phyloP scores from a whole-genome alignment of 1,140 invertebrate genomes.

The Trypoxylus dichotomus region DNA sequence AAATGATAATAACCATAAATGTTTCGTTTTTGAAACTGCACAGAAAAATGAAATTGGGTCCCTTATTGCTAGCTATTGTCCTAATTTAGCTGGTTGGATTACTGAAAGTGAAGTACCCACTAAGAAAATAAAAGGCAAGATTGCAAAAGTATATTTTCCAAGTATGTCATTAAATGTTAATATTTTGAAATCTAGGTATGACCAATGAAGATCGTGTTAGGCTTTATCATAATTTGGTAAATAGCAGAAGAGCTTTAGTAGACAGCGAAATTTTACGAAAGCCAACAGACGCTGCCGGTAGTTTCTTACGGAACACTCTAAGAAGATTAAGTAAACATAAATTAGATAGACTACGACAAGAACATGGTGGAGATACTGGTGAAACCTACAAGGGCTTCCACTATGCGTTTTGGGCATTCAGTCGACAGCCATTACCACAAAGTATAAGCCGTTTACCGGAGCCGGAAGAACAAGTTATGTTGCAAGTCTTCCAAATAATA shows the following conservation, averaged over 20 bases:
- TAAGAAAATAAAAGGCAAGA: constrained; percentile 57
- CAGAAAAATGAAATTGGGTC: constrained; percentile 91
- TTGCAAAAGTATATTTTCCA: constrained; percentile 28
- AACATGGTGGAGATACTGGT: constrained; percentile 74
- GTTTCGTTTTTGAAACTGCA: constrained; percentile 90
- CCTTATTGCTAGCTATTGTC: constrained; percentile 89
- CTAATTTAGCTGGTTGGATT: constrained; percentile 81
- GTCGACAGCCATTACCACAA: constrained; percentile 75
- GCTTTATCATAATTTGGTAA: constrained; percentile 78
- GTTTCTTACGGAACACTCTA: constrained; percentile 85
- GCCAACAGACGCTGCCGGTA: constrained; percentile 74
- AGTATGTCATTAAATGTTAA: constrained; percentile 31
- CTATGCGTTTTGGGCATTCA: constrained; percentile 89
- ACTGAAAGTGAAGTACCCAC: constrained; percentile 77
- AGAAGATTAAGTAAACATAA: constrained; percentile 84
- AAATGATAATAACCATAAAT: constrained; percentile 73
- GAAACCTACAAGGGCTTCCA: constrained; percentile 88
- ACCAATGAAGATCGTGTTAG: constrained; percentile 82
- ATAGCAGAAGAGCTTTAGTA: constrained; percentile 77
- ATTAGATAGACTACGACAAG: constrained; percentile 80
- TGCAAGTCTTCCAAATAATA: constrained; percentile 77
- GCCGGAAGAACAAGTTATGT: constrained; percentile 79
- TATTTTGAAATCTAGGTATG: constrained; percentile 55
- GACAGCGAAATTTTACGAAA: constrained; percentile 81
- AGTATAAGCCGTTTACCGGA: constrained; percentile 84